Base-by-base conservation (phyloP, 2,113 vertebrate species). In the Phasianus colchicus region DNA sequence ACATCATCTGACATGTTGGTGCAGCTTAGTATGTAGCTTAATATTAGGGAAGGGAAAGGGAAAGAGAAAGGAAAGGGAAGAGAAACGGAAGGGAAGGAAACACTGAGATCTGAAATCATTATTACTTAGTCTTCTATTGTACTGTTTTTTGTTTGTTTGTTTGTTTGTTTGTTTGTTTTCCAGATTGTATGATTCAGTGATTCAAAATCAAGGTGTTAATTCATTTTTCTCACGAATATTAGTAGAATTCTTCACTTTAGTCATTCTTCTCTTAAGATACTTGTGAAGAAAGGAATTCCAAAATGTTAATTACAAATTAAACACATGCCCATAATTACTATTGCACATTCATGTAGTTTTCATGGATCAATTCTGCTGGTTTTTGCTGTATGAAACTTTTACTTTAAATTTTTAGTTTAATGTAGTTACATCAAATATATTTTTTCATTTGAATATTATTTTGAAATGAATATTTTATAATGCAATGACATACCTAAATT, bases 81-180 rank as follows among this genome's bases (percentile, higher is more conserved):
- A 32, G 4, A 17, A 58, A 52, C 8, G 21, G 1, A 17, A 48
- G 32, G 3, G 17, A 13, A 5, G 0, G 3, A 54, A 10, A 72
- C 14, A 64, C 0, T 4, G 4, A 9, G 21, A 48, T 61, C 9
- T 25, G 19, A 6, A 73, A 2, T 20, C 78, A 83, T 50, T 77
- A 32, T 52, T 76, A 61, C 9, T 57, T 14, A 15, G 2, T 76
- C 11, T 90, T 86, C 19, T 25, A 34, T 48, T 67, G 25, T 58
- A 30, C 29, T 66, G 14, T 40, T 14, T 52, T 25, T 52, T 50
- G 42, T 36, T 45, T 2, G 3, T 21, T 52, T 87, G 2, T 48
- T 74, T 65, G 4, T 70, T 82, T 71, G 47, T 48, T 34, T 66
- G 16, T 43, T 48, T 48, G 10, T 21, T 32, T 36, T 83, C 12